Evolutionary conservation across 2,113 vertebrate genomes (phyloP).

Genomic region (Holacanthus passer): DNA sequence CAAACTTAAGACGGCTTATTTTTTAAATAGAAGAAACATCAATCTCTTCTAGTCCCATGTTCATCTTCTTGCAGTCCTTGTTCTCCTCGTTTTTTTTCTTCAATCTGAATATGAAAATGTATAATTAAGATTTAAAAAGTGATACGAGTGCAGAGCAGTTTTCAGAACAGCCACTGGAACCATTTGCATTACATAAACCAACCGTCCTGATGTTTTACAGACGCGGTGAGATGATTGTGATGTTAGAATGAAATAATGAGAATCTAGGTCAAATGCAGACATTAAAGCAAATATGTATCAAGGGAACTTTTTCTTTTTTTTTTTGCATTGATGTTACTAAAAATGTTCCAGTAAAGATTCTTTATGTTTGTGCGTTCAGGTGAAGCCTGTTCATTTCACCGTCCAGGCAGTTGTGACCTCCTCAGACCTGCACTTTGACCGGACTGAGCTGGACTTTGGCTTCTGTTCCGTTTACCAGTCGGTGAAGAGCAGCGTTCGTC

Average conservation of each 20-base stretch:
- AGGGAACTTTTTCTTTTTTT: neutral
- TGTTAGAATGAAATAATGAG: neutral
- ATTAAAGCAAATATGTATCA: neutral
- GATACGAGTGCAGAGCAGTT: neutral
- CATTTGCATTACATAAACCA: slow-evolving; percentile 8
- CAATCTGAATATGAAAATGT: slow-evolving; percentile 29
- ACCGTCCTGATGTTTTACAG: neutral
- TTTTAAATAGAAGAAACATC: slow-evolving; percentile 3
- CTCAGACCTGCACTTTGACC: slow-evolving; percentile 89
- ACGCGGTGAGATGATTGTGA: neutral
- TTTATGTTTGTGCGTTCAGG: slow-evolving; percentile 76
- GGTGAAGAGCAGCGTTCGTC: slow-evolving; percentile 78
- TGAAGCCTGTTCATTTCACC: slow-evolving; percentile 82
- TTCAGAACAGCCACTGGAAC: neutral
- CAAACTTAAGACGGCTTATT: neutral
- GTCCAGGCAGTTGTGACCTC: slow-evolving; percentile 90
- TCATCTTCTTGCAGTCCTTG: neutral
- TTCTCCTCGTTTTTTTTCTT: neutral
- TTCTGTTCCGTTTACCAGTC: slow-evolving; percentile 90
- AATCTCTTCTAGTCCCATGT: neutral
- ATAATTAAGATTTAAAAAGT: slow-evolving; percentile 28
- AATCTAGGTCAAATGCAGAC: neutral
- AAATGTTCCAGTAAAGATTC: neutral
- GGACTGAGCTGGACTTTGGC: slow-evolving; percentile 87
- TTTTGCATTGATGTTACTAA: neutral